Evolutionary conservation across 1,140 invertebrate species (phyloP).

Genomic region (Atopsyche davidsoni): DNA sequence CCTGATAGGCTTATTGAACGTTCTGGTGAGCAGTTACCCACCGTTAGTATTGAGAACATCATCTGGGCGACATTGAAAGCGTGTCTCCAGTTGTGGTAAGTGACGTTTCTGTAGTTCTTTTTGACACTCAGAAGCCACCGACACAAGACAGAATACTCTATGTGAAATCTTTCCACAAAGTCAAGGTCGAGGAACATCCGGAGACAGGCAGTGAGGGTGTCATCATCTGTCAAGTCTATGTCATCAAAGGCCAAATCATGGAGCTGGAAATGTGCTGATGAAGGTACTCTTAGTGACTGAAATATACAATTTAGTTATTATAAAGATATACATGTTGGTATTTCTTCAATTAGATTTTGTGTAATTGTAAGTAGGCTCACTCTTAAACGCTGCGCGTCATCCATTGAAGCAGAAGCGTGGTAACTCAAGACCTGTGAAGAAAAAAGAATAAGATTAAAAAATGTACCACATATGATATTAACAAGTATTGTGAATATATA

Average conservation of each 20-base stretch:
- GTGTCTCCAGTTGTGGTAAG: slow-evolving; percentile 96
- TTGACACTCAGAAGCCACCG: slow-evolving; percentile 90
- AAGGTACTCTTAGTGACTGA: slow-evolving; percentile 69
- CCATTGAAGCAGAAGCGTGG: slow-evolving; percentile 85
- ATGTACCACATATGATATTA: too few relatives aligned
- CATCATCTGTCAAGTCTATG: slow-evolving; percentile 75
- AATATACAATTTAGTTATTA: slow-evolving; percentile 26
- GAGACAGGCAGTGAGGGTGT: slow-evolving; percentile 78
- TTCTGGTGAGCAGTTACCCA: slow-evolving; percentile 55
- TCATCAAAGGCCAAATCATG: slow-evolving; percentile 86
- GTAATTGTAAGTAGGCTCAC: slow-evolving; percentile 50
- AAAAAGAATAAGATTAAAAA: slow-evolving; percentile 1
- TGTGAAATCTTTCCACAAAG: slow-evolving; percentile 83
- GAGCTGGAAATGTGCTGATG: slow-evolving; percentile 72
- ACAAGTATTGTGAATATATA: background rate
- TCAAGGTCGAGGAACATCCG: slow-evolving; percentile 89
- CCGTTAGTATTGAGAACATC: slow-evolving; percentile 91
- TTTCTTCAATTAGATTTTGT: slow-evolving; percentile 1
- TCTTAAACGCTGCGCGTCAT: slow-evolving; percentile 77
- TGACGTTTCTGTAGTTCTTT: slow-evolving; percentile 94
- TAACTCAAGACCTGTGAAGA: slow-evolving; percentile 75
- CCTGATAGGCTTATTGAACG: too few relatives aligned
- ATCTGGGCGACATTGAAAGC: slow-evolving; percentile 94
- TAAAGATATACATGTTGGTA: too few relatives aligned
- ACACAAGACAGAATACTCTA: slow-evolving; percentile 82